phyloP scores from a whole-genome alignment of 2,113 vertebrate species.

The Phrynosoma blainvillii region DNA sequence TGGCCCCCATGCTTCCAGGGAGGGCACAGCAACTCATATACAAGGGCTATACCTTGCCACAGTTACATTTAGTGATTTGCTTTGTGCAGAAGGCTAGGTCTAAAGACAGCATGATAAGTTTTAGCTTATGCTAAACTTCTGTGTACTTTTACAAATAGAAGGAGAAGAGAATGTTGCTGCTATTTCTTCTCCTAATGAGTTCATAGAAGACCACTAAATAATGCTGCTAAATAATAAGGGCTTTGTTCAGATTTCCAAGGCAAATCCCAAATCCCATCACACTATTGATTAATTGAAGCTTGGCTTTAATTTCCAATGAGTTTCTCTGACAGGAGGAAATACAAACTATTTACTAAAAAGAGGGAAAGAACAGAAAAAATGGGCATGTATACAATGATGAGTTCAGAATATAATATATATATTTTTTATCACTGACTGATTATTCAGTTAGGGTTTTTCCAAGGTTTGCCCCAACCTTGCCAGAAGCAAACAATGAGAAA shows the following conservation, averaged over 20 bases:
- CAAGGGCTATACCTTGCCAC: not conserved
- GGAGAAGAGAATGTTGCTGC: not conserved
- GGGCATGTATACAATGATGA: not conserved
- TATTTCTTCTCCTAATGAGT: not conserved
- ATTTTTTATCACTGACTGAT: constrained; percentile 16
- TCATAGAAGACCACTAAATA: not conserved
- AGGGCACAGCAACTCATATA: not conserved
- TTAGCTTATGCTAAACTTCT: not conserved
- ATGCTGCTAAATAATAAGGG: not conserved
- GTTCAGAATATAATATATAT: not conserved
- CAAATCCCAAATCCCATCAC: constrained; percentile 5
- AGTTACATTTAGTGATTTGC: not conserved
- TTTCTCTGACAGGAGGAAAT: not conserved
- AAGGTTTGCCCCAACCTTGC: constrained; percentile 6
- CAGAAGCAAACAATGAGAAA: constrained; percentile 17
- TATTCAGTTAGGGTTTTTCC: constrained; percentile 32
- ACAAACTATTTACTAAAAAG: not conserved
- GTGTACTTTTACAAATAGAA: not conserved
- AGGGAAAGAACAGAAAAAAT: not conserved
- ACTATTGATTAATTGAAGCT: not conserved
- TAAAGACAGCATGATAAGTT: not conserved
- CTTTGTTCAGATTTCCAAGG: constrained; percentile 16
- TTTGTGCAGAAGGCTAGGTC: not conserved
- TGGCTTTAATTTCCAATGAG: constrained; percentile 11
- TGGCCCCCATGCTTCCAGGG: not conserved